These are phyloP conservation scores for Caenorhabditis sp. DNA, from an alignment of 2,888 invertebrate species.

Conservation along the genomic window DNA sequence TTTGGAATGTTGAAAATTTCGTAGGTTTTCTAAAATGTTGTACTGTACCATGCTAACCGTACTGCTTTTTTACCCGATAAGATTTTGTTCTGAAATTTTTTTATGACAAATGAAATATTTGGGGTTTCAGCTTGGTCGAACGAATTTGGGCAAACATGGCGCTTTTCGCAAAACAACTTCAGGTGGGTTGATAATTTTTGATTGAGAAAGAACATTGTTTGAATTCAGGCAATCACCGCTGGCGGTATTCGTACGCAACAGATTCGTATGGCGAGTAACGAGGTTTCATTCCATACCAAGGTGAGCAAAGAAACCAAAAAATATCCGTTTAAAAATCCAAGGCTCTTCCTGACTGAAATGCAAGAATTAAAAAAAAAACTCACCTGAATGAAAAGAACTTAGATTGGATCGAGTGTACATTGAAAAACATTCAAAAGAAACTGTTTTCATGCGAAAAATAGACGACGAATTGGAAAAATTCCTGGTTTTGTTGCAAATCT, in stretches of 20 bases:
- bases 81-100: not conserved
- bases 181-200: not conserved
- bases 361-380: no score
- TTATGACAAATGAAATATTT: not conserved
- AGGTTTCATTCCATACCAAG: constrained; percentile 66
- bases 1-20: not conserved
- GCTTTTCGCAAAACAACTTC: constrained; percentile 27
- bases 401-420: no score
- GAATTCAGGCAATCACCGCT: constrained; percentile 14
- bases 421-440: no score
- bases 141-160: constrained; percentile 28
- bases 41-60: not conserved
- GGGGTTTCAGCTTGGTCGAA: constrained; percentile 20
- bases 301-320: no score
- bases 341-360: no score
- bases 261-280: constrained; percentile 46
- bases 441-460: no score
- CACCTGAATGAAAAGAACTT: no score
- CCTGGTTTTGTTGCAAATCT: no score
- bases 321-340: no score
- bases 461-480: no score
- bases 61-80: not conserved
- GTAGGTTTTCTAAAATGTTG: not conserved
- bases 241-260: constrained; percentile 30
- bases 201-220: not conserved